A percentile compares a stretch with the other conserved stretches of the same genome.
phyloP scores from a whole-genome alignment of 2,797 vertebrate genomes.

The Anableps anableps region DNA sequence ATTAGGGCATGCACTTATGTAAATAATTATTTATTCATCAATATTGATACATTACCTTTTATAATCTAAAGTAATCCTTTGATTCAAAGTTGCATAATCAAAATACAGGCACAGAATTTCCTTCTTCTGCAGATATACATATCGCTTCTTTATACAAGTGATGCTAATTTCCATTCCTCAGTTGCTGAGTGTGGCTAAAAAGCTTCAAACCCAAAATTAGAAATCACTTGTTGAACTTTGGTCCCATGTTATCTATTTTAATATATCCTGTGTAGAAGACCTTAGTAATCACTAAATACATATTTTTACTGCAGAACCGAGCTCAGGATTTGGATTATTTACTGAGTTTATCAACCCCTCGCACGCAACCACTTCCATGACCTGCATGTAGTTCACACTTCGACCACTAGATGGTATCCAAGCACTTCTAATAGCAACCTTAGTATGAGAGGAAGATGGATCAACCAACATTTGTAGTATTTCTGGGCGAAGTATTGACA shows the following conservation, averaged over 20 bases:
- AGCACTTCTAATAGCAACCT: not conserved
- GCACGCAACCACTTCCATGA: too few species aligned
- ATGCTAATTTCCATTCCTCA: too few species aligned
- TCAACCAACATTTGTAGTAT: too few species aligned
- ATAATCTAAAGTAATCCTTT: too few species aligned
- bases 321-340: not conserved
- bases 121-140: too few species aligned
- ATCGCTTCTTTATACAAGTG: not conserved
- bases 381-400: not conserved
- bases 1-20: too few species aligned
- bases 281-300: not conserved
- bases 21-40: too few species aligned
- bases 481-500: not conserved
- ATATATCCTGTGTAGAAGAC: not conserved
- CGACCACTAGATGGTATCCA: not conserved
- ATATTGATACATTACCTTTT: too few species aligned
- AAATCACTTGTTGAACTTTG: not conserved
- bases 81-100: too few species aligned
- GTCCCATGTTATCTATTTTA: not conserved
- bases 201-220: not conserved
- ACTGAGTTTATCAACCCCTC: not conserved
- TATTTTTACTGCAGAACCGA: not conserved
- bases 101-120: too few species aligned
- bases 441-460: not conserved
- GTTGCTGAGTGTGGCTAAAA: too few species aligned